Evolutionary conservation across 2,797 vertebrate species (phyloP), one percentile per base, ranked within the genome.

Genomic region (Tragelaphus oryx): DNA sequence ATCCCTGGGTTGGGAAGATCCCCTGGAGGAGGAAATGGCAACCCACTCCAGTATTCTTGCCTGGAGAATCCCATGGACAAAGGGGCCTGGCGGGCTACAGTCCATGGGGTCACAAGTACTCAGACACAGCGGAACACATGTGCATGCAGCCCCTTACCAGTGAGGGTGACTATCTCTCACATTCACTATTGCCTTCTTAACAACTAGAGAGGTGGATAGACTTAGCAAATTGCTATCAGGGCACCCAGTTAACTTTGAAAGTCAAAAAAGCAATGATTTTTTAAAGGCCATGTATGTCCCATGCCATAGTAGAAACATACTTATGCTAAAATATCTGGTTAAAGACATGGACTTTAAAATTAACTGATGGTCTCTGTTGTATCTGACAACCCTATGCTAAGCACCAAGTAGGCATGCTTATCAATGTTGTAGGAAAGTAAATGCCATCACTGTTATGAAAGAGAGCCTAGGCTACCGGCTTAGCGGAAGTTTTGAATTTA

Each of bases 81-180:
- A 41, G 22, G 37, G 41, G 37, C 68, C 37, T 71, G 37, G 20
- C 0, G 0, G 20, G 11, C 37, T 68, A 37, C 2, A 37, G 18
- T 41, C 37, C 20, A 0, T 13, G 20, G 20, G 5, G 20, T 24
- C 22, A 24, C 37, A 26, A 41, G 37, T 11, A 41, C 20, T 41
- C 37, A 41, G 18, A 68, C 18, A 37, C 20, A 37, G 20, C 68
- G 24, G 68, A 71, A 12, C 37, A 41, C 20, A 33, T 20, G 24
- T 4, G 11, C 20, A 41, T 12, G 11, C 13, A 7, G 3, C n/a
- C 14, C 28, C 18, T 41, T 12, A 6, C 4, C 0, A 0, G 10
- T 11, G 12, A 28, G 20, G 24, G 4, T 13, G 4, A 8, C 33
- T 4, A 20, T 18, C 26, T 50, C 18, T 41, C 55, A 24, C 30